Conservation (phyloP, 64 coral and sea anemone species). For the Pachyseris speciosa region DNA sequence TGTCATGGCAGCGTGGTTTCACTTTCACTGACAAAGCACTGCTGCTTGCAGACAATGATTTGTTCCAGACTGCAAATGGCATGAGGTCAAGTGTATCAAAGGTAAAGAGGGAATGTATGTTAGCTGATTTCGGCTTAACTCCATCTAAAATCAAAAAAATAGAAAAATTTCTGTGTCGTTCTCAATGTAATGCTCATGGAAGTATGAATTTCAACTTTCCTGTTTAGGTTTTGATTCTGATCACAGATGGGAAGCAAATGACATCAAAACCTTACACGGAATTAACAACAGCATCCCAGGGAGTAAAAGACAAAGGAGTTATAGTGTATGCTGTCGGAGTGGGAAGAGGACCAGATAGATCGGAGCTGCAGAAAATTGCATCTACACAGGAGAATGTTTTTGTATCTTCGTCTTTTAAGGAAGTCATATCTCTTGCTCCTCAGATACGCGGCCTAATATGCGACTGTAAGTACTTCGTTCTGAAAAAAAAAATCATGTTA, state of each 20-base stretch:
- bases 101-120: background rate
- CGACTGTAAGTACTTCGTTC: background rate
- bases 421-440: background rate
- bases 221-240: conserved; percentile 14
- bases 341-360: background rate
- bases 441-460: background rate
- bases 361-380: conserved; percentile 43
- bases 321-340: conserved; percentile 45
- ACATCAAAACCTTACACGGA: conserved; percentile 23
- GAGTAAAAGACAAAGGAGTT: conserved; percentile 16
- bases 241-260: conserved; percentile 66
- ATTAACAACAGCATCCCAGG: background rate
- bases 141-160: too few species aligned
- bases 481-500: background rate
- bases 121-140: background rate
- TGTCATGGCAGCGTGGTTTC: conserved; percentile 13
- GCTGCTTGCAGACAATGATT: conserved; percentile 20
- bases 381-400: conserved; percentile 3
- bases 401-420: conserved; percentile 11
- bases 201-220: background rate
- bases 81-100: conserved; percentile 18
- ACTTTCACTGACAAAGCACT: conserved; percentile 21
- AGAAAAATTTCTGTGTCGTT: background rate
- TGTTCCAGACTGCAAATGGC: conserved; percentile 12
- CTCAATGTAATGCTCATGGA: background rate